phyloP scores from a whole-genome alignment of 2,888 invertebrate genomes.

The Agonopterix heracliana region DNA sequence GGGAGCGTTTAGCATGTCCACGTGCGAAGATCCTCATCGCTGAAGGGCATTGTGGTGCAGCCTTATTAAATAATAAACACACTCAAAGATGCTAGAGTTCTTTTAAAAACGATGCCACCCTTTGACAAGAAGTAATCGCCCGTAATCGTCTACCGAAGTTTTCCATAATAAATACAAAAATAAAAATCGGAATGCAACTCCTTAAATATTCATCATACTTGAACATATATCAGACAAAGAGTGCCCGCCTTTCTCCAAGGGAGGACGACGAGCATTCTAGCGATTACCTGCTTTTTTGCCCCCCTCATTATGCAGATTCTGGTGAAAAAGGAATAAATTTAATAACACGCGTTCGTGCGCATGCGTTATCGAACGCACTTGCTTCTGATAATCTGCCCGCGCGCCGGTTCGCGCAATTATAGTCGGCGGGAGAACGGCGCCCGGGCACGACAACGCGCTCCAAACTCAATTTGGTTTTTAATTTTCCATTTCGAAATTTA shows the following conservation, averaged over 20 bases:
- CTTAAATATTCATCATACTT: slow-evolving; percentile 61
- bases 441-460: slow-evolving; percentile 20
- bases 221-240: slow-evolving; percentile 49
- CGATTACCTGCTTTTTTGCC: slow-evolving; percentile 68
- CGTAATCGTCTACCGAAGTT: slow-evolving; percentile 42
- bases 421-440: slow-evolving; percentile 23
- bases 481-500: slow-evolving; percentile 46
- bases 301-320: slow-evolving; percentile 75
- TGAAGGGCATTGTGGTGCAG: slow-evolving; percentile 40
- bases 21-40: slow-evolving; percentile 36
- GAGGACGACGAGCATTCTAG: slow-evolving; percentile 65
- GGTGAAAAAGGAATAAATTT: slow-evolving; percentile 75
- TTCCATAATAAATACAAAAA: slow-evolving; percentile 39
- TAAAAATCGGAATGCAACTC: slow-evolving; percentile 40
- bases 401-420: slow-evolving; percentile 62
- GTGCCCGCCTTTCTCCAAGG: slow-evolving; percentile 60
- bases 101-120: slow-evolving; percentile 36
- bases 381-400: slow-evolving; percentile 72
- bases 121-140: slow-evolving; percentile 57
- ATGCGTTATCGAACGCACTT: slow-evolving; percentile 75
- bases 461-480: slow-evolving; percentile 40
- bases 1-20: slow-evolving; percentile 15
- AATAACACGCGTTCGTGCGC: slow-evolving; percentile 74
- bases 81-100: slow-evolving; percentile 18
- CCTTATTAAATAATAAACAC: slow-evolving; percentile 32